Conservation (phyloP, 92 coral and sea anemone species). For the Nematostella vectensis region DNA sequence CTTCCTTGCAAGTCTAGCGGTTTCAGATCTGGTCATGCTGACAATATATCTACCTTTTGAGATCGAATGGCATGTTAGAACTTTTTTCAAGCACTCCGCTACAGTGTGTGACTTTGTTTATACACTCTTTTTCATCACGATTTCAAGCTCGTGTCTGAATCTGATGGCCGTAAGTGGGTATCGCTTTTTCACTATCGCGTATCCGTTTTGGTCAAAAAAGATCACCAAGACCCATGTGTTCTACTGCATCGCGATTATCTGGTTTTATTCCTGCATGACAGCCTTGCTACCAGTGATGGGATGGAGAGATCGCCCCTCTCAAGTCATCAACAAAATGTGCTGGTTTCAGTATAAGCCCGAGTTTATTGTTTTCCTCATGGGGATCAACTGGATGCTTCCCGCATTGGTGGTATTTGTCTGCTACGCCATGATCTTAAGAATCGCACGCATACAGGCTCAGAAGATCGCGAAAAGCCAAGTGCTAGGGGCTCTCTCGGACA, state of each 20-base stretch:
- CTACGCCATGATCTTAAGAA: slow-evolving; percentile 62
- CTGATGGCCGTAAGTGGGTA: slow-evolving; percentile 59
- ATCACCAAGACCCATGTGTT: slow-evolving; percentile 37
- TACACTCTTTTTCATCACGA: slow-evolving; percentile 32
- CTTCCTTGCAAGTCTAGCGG: slow-evolving; percentile 58
- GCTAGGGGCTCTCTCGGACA: slow-evolving; percentile 34
- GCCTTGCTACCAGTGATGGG: slow-evolving; percentile 60
- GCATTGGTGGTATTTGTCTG: slow-evolving; percentile 44
- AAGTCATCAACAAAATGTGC: slow-evolving; percentile 10
- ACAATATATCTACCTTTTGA: slow-evolving; percentile 52
- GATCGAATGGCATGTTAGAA: slow-evolving; percentile 50
- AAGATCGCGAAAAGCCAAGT: slow-evolving; percentile 50
- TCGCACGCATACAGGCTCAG: slow-evolving; percentile 61
- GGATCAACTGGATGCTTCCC: slow-evolving; percentile 55
- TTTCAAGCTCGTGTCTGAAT: slow-evolving; percentile 63
- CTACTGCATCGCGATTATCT: slow-evolving; percentile 21
- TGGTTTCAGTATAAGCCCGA: slow-evolving; percentile 14
- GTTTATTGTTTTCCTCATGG: slow-evolving; percentile 44
- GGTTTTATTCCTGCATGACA: slow-evolving; percentile 53
- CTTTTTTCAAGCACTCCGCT: slow-evolving; percentile 41
- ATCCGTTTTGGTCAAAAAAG: slow-evolving; percentile 48
- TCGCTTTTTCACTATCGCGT: slow-evolving; percentile 66
- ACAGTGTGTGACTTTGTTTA: slow-evolving; percentile 57
- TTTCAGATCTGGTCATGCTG: slow-evolving; percentile 46
- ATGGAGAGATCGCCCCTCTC: slow-evolving; percentile 44